A percentile compares a stretch with the other conserved stretches of the same genome.
These are phyloP conservation scores for Picus viridis DNA, from an alignment of 2,797 vertebrate species.

Conservation along the genomic window DNA sequence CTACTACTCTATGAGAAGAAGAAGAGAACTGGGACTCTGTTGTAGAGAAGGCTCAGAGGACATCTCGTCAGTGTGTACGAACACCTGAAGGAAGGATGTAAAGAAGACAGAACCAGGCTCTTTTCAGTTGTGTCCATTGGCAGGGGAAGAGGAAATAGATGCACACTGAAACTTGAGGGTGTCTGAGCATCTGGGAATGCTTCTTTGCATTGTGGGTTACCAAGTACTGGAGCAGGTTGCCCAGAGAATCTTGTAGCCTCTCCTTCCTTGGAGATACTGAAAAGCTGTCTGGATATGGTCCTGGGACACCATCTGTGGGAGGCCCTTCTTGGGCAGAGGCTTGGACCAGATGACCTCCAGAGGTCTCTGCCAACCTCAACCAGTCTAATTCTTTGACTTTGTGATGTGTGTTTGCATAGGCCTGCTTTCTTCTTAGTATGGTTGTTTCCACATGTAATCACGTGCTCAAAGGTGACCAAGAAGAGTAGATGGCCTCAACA, in stretches of 20 bases:
- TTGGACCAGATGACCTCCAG: not conserved
- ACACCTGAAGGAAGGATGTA: not conserved
- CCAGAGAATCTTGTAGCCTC: not conserved
- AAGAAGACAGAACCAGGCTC: not conserved
- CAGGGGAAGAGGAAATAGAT: not conserved
- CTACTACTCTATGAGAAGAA: not conserved
- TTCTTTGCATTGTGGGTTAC: not conserved
- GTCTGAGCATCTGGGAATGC: not conserved
- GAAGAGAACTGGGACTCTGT: not conserved
- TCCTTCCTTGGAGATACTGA: not conserved
- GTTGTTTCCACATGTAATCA: not conserved
- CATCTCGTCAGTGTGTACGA: not conserved
- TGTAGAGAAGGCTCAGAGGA: not conserved
- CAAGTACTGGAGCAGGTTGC: not conserved
- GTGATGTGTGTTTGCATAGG: not conserved
- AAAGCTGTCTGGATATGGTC: not conserved
- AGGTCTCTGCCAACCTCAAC: not conserved
- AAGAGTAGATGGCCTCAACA: not conserved
- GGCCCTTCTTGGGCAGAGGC: not conserved
- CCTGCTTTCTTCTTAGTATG: not conserved
- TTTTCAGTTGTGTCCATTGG: not conserved
- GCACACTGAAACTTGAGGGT: not conserved
- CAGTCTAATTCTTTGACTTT: not conserved
- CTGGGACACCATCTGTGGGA: not conserved
- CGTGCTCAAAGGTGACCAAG: not conserved